Evolutionary conservation across 30 jellyfish, hydroid and myxozoan species (phyloP), one percentile per base, ranked within the genome.

Genomic region (Hydractinia symbiolongicarpus): DNA sequence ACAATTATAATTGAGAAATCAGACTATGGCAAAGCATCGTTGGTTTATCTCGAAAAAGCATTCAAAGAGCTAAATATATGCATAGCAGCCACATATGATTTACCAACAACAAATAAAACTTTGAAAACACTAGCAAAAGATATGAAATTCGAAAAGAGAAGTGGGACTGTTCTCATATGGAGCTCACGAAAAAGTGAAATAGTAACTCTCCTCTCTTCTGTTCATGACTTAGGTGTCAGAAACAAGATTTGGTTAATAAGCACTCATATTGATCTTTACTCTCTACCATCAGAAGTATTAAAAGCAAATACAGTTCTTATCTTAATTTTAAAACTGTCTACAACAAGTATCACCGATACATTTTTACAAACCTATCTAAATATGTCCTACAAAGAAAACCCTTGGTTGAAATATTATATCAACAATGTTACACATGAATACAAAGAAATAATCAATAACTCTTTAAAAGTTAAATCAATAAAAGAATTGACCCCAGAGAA

Each of bases 121-220:
- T 64, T n/a, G 1, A 44, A 64, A 64, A 64, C 9, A 64, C 9
- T 64, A 44, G 40, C 74, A n/a, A 51, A 44, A n/a, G 52, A 64
- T n/a, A 64, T 64, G 7, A 7, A 64, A 64, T 64, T 64, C 17
- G 74, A 64, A 44, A 64, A 64, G 74, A 64, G 40, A 51, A 64
- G 19, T 44, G 8, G 7, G 4, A 51, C 40, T n/a, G 19, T 64
- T 13, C 52, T 64, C 8, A 51, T 64, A 51, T 64, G 74, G 74
- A 64, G 74, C 16, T 44, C 19, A 51, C 9, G 17, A 13, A 0
- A 44, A 6, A 51, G 40, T n/a, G 8, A 64, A 13, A 51, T 64
- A 8, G 40, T 64, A 64, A 13, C 19, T 44, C 16, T 64, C 40
- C 74, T 64, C 9, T n/a, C 74, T n/a, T 6, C 19, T 7, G 52